Conservation (phyloP, 2,113 vertebrate genomes). For the Scortum barcoo region DNA sequence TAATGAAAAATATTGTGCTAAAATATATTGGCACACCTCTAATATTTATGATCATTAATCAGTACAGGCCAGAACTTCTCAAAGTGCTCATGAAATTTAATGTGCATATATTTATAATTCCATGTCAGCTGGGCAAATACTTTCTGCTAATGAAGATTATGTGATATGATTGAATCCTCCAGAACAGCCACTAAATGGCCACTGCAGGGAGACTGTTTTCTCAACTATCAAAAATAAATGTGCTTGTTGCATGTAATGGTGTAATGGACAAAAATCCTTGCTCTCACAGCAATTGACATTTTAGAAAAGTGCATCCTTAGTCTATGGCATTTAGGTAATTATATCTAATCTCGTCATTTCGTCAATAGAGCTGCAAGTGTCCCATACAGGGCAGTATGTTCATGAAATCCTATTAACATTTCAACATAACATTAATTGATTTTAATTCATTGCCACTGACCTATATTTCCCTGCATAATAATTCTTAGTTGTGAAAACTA, state of each 20-base stretch:
- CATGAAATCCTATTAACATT: not conserved
- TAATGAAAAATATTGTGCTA: too few relatives aligned
- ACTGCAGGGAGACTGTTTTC: not conserved
- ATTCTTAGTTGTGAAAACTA: not conserved
- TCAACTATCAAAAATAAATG: not conserved
- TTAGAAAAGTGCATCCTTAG: not conserved
- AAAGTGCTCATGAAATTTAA: not conserved
- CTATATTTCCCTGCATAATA: constrained; percentile 22
- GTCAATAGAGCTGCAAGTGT: too few relatives aligned
- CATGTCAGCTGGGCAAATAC: not conserved
- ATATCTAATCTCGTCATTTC: not conserved
- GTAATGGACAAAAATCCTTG: not conserved
- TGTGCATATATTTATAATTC: not conserved
- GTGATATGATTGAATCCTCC: not conserved
- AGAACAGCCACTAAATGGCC: not conserved
- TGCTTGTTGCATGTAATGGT: not conserved
- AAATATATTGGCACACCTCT: not conserved
- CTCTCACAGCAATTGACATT: not conserved
- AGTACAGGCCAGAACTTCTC: not conserved
- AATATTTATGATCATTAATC: not conserved
- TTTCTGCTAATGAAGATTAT: not conserved
- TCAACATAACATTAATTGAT: not conserved
- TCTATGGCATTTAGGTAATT: not conserved
- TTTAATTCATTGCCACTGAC: not conserved
- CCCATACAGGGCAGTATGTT: not conserved